phyloP scores from a whole-genome alignment of 2,797 vertebrate species.

The Spinibarbus caldwelli region DNA sequence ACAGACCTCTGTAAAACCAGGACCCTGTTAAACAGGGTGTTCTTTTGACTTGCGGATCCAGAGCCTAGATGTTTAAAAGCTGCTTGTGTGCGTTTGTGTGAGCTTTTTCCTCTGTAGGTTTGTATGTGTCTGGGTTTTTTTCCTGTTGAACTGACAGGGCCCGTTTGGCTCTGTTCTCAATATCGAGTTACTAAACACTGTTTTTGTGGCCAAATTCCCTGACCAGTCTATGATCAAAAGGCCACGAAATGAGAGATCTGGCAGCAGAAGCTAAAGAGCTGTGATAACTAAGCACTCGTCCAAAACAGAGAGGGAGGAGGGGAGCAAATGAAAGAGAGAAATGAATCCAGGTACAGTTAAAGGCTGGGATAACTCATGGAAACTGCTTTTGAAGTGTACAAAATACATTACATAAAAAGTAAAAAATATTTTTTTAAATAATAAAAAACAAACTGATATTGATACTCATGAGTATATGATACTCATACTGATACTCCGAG shows the following conservation, averaged over 20 bases:
- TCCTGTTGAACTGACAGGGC: constrained; percentile 27
- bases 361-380: neutral
- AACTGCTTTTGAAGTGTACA: neutral
- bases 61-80: constrained; percentile 24
- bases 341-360: constrained; percentile 1
- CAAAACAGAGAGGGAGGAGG: constrained; percentile 44
- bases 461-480: neutral
- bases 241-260: constrained; percentile 56
- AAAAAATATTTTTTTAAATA: neutral
- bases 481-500: too few relatives aligned
- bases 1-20: constrained; percentile 67
- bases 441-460: neutral
- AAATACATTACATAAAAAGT: neutral
- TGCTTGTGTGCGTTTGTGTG: constrained; percentile 26
- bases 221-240: constrained; percentile 61
- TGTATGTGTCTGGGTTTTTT: neutral
- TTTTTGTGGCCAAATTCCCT: constrained; percentile 60
- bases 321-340: constrained; percentile 1
- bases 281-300: constrained; percentile 49
- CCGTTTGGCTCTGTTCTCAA: constrained; percentile 43
- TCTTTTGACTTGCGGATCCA: constrained; percentile 51
- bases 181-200: constrained; percentile 63
- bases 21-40: constrained; percentile 55
- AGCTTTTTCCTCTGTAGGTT: constrained; percentile 21
- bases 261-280: constrained; percentile 51